Evolutionary conservation across 2,797 vertebrate species (phyloP).

Genomic region (Pseudochirops corinnae): DNA sequence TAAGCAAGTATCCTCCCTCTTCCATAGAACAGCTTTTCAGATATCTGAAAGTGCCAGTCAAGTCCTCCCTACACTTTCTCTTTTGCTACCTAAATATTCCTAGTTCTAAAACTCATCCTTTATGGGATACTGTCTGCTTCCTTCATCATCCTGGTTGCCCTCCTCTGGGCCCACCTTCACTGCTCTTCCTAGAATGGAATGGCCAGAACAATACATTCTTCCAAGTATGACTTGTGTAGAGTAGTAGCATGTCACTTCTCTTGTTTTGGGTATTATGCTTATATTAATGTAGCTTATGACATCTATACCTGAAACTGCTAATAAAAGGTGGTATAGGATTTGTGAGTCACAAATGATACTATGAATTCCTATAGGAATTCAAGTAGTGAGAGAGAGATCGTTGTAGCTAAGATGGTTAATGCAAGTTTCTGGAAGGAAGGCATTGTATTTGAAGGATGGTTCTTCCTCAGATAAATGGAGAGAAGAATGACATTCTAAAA

Average conservation of each 20-base stretch:
- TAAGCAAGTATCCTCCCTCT: neutral
- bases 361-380: neutral
- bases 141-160: neutral
- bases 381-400: neutral
- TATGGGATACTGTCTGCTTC: neutral
- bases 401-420: neutral
- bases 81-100: neutral
- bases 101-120: neutral
- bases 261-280: neutral
- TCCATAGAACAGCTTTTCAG: neutral
- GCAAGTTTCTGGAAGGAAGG: constrained; percentile 10
- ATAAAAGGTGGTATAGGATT: neutral
- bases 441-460: constrained; percentile 22
- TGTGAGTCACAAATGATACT: neutral
- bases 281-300: constrained; percentile 33
- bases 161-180: neutral
- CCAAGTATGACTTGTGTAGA: neutral
- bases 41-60: neutral
- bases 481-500: constrained; percentile 17
- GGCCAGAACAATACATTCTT: neutral
- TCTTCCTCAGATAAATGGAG: neutral
- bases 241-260: neutral
- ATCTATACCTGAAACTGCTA: neutral
- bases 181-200: neutral
- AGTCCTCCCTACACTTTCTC: neutral